Evolutionary conservation across 2,113 vertebrate genomes (phyloP), one percentile per base, ranked within the genome.

Genomic region (Lepus europaeus): DNA sequence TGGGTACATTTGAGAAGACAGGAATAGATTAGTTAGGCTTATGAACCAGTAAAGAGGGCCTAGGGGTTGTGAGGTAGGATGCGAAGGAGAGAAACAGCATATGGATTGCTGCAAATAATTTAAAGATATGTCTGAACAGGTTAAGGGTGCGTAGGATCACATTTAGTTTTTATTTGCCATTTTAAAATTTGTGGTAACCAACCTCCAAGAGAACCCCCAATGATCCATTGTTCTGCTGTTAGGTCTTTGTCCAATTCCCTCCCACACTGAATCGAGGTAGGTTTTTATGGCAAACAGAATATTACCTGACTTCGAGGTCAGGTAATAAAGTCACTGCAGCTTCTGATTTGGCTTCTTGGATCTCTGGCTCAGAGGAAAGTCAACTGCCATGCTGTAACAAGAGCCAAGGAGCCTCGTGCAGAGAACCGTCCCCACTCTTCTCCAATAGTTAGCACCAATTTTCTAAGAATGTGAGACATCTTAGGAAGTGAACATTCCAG

Each of bases 291-390:
- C 9, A n/a, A 72, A 70, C 59, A 76, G 19, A 74, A 82, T 68
- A 69, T 45, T 73, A 59, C 87, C 56, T 86, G 1, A 11, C 78
- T 93, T 94, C 39, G 45, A 77, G 36, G 25, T 8, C 59, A 79
- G 31, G 22, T 51, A 86, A 72, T 82, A 68, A 87, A 85, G 13
- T 78, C 6, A 66, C 9, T 53, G 17, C 6, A 83, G 6, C 29
- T 91, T 96, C 69, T 93, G 3, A 69, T 90, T 82, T 91, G 29
- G n/a, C 53, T 39, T 82, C n/a, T 82, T 89, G 76, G 31, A 69
- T 68, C 7, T 11, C 33, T 88, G 53, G 23, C 10, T 78, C 69
- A 82, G n/a, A n/a, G 22, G 80, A 90, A 76, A 81, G n/a, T 56
- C 33, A 79, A 11, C 22, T 45, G 1, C 2, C 33, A 49, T 69